These are phyloP conservation scores for Aldrovandia affinis DNA, from an alignment of 2,797 vertebrate species.

Conservation along the genomic window DNA sequence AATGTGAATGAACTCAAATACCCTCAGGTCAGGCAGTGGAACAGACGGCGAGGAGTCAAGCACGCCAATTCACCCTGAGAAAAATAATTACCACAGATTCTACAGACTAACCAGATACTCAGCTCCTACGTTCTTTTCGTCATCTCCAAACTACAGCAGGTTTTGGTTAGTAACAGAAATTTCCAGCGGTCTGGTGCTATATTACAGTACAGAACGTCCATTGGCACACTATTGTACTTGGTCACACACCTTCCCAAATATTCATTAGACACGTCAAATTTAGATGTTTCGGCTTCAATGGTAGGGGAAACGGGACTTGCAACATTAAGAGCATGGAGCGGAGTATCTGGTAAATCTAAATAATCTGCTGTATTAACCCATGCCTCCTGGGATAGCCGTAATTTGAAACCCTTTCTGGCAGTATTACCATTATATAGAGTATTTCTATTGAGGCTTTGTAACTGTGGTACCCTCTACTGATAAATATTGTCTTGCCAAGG, in stretches of 20 bases:
- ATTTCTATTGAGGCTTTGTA: background rate
- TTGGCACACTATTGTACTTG: background rate
- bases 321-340: too few relatives aligned
- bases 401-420: background rate
- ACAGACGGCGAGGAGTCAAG: background rate
- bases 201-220: background rate
- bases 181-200: too few relatives aligned
- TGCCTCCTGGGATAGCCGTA: background rate
- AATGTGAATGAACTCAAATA: background rate
- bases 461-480: background rate
- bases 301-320: too few relatives aligned
- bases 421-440: background rate
- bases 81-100: background rate
- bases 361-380: background rate
- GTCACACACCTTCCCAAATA: background rate
- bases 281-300: background rate
- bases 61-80: background rate
- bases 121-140: too few relatives aligned
- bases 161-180: too few relatives aligned
- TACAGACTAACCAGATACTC: background rate
- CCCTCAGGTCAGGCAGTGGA: background rate
- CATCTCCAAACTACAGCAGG: too few relatives aligned
- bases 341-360: too few relatives aligned
- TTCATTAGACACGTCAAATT: background rate
- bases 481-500: background rate